Base-by-base conservation (phyloP, 2,888 invertebrate genomes). In the Latrodectus elegans region DNA sequence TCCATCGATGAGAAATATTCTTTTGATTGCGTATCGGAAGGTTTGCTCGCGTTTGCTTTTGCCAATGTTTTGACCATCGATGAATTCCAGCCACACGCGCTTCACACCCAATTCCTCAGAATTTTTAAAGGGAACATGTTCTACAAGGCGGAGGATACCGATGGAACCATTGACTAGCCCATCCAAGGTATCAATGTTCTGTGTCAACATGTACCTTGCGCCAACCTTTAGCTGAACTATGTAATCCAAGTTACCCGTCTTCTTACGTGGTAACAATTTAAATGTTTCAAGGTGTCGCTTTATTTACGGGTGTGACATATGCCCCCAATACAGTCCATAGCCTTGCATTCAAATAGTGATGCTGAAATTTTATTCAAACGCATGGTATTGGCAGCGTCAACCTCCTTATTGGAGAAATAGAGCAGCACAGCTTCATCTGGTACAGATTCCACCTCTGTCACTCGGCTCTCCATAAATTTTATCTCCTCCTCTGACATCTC, bases 401-500 rank as follows among this genome's bases (percentile, higher is more conserved):
- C 65, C 74, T 82, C 82, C 14, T 22, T 52, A 73, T 64, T 82
- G 2, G 74, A 52, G 15, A 22, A 17, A 52, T 73, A 82, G 9
- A 82, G 65, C 8, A 70, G 49, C 12, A 64, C 51, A 12, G 74
- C 82, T 22, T 51, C 12, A 14, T 67, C 3, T 51, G 82, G 82
- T 4, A 82, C 67, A 14, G 70, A 53, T 64, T 70, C 8, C n/a
- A 15, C 8, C 38, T 49, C 10, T 14, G 10, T 26, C 15, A 6
- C 22, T 0, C n/a, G 22, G 11, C 1, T 22, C 51, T 12, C 15
- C 11, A 86, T 53, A 0, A 84, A 38, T 14, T 64, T 17, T n/a
- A 89, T 77, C n/a, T 89, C 85, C 12, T 71, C 70, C 4, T 38
- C 51, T 15, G 76, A 74, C 80, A 89, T 74, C 9, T 15, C 53